Base-by-base conservation (phyloP, 2,113 vertebrate species). In the Oreotrochilus melanogaster region DNA sequence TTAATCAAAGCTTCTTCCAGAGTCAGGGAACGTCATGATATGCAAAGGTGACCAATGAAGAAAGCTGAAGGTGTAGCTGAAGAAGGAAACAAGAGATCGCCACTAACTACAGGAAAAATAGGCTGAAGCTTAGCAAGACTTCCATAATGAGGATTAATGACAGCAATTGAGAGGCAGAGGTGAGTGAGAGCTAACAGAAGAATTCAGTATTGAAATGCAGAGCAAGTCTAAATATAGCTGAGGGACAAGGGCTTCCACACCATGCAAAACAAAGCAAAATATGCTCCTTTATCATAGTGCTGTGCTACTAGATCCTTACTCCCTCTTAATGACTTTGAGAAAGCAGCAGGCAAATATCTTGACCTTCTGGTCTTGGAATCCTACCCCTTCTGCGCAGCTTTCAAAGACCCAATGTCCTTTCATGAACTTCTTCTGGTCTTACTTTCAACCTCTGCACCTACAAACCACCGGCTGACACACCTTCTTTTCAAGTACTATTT, bases 1-100 rank as follows among this genome's bases (percentile, higher is more conserved):
- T 72, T 82, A 81, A 92, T 87, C 39, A 87, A 45, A 70, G 31
- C 22, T 69, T 72, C 50, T 72, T 88, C 57, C 33, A 62, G 42
- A 76, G 28, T 31, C 66, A 21, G 42, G 45, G 62, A 86, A 56
- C 66, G 71, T 74, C 51, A 86, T 2, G 9, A 48, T 53, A 67
- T 4, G 4, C 72, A 81, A 82, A 86, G 58, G n/a, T 85, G 37
- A 76, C 2, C 0, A 50, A 91, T 93, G 60, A 90, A 83, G 81
- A 93, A 95, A 91, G n/a, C 33, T 78, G 51, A 89, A 78, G 83
- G 93, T 56, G 93, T 78, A 48, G 53, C 66, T 67, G 35, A 69
- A 50, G 50, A 87, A 84, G 33, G 71, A 82, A 78, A 66, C 2
- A 69, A 69, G 30, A 69, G 6, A 8, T 17, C 37, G 64, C 28